Conservation (phyloP, 2,797 vertebrate species). For the Poecile montanus region DNA sequence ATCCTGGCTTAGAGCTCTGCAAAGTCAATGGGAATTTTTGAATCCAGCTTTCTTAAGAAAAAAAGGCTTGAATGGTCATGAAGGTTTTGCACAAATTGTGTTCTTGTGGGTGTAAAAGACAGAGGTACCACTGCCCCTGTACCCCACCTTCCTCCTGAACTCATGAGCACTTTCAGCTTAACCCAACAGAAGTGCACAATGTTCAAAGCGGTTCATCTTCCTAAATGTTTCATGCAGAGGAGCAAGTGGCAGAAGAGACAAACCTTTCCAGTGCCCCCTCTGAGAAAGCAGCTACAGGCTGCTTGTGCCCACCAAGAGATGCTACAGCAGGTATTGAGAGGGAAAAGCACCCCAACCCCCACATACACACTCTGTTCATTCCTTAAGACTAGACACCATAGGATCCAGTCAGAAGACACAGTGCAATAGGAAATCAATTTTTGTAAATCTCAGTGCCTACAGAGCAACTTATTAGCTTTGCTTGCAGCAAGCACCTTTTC, state of each 20-base stretch:
- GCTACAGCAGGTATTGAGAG: background rate
- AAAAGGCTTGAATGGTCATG: background rate
- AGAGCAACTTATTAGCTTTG: slow-evolving; percentile 14
- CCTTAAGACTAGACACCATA: background rate
- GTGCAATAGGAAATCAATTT: slow-evolving; percentile 24
- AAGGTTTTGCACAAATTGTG: background rate
- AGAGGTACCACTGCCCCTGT: background rate
- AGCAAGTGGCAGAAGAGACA: background rate
- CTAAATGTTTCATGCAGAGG: background rate
- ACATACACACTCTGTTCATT: background rate
- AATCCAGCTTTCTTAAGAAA: background rate
- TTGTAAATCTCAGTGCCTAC: background rate
- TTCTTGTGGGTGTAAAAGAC: background rate
- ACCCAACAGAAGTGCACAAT: background rate
- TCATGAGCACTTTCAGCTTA: background rate
- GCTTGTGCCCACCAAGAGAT: background rate
- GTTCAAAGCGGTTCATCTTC: background rate
- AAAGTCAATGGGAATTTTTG: background rate
- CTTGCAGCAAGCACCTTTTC: background rate
- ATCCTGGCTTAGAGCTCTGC: background rate
- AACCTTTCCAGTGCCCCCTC: background rate
- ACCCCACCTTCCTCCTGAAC: background rate
- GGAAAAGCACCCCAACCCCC: background rate
- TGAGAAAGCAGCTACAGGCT: background rate
- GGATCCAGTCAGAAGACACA: background rate